Base-by-base conservation (phyloP, 2,888 invertebrate genomes). In the Drosophila antonietae region DNA sequence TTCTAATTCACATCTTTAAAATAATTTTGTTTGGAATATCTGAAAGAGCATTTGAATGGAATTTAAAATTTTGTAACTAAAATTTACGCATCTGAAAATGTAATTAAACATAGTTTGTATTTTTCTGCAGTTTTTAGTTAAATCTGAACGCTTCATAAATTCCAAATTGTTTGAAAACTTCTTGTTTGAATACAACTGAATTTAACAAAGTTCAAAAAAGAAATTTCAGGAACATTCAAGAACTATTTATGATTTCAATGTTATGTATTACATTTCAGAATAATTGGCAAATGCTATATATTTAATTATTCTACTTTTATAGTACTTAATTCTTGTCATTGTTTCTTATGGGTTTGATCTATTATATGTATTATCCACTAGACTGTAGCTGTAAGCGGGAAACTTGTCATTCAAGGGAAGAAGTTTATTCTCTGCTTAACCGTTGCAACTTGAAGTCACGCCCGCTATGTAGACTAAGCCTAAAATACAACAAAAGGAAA, bases 351-450 rank as follows among this genome's bases (percentile, higher is more conserved):
- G 64, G 43, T 68, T 62, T 52, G 20, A 47, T 49, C 52, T 51
- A 37, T 63, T 31, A 56, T 56, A 72, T 69, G 62, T 58, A 63
- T 59, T 63, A 75, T 72, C 73, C 58, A 51, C 69, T 75, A 82
- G 79, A 68, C 47, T 72, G 67, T 80, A 78, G 68, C 46, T 68
- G 53, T 58, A 73, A 60, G 20, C 51, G 70, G 62, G 20, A 52
- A 68, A 57, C 47, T 87, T 89, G 87, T 15, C 3, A 33, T 7
- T 88, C 80, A 79, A 83, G 83, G 84, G 61, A 70, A 67, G 69
- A 80, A 75, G 80, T 82, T 79, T 72, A 65, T 56, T 55, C 55
- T 47, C 47, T 37, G 39, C 55, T 56, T 14, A 31, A 33, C 18
- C n/a, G 52, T 9, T 56, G 15, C 31, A 43, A 14, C 10, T 9